Percentiles rank a stretch among this genome's conserved stretches.
Evolutionary conservation across 2,797 vertebrate species (phyloP).

Genomic region (Hypotaenidia philippensis): DNA sequence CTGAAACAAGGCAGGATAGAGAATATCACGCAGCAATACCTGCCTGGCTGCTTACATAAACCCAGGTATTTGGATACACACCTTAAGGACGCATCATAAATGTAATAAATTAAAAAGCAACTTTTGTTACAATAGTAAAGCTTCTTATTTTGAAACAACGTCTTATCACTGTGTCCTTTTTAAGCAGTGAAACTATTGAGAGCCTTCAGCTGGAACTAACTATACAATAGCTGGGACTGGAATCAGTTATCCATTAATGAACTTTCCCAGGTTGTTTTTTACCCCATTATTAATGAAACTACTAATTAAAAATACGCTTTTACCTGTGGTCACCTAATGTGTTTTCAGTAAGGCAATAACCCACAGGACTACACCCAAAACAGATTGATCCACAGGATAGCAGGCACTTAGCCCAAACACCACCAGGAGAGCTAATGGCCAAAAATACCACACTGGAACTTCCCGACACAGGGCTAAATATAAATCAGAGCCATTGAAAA

Average conservation of each 20-base stretch:
- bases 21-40: not conserved
- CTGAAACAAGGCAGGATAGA: not conserved
- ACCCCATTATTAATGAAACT: not conserved
- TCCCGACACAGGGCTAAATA: constrained; percentile 3
- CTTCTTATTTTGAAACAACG: not conserved
- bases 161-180: not conserved
- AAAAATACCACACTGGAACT: constrained; percentile 7
- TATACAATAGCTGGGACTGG: not conserved
- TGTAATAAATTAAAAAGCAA: not conserved
- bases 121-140: not conserved
- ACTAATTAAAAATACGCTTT: not conserved
- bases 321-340: not conserved
- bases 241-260: constrained; percentile 15
- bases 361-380: not conserved
- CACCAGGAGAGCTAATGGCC: not conserved
- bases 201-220: constrained; percentile 35
- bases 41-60: not conserved
- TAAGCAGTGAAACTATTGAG: not conserved
- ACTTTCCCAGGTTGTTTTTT: not conserved
- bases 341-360: not conserved
- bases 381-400: not conserved
- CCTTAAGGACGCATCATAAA: not conserved
- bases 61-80: not conserved
- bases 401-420: not conserved
- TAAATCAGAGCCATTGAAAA: constrained; percentile 21